Evolutionary conservation across 2,797 vertebrate genomes (phyloP).

Genomic region (Enteromius argenteus): DNA sequence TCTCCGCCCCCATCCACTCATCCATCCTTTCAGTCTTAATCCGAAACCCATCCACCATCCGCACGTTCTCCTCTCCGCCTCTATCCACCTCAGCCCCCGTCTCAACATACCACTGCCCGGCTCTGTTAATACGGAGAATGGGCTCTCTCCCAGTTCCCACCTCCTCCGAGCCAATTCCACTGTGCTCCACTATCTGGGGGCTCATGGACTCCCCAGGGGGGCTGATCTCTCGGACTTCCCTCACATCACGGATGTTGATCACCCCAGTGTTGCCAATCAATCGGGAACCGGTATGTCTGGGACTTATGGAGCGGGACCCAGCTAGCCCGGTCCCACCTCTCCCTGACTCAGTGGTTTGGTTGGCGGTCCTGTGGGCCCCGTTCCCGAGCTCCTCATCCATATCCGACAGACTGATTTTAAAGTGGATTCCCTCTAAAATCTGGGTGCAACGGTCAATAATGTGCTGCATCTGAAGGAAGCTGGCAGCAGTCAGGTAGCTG

Average conservation of each 20-base stretch:
- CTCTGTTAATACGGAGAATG: conserved; percentile 92
- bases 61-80: conserved; percentile 80
- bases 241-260: conserved; percentile 66
- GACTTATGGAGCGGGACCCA: conserved; percentile 80
- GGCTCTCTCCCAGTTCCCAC: conserved; percentile 86
- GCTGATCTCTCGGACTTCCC: conserved; percentile 86
- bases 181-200: conserved; percentile 88
- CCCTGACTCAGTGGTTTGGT: conserved; percentile 80
- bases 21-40: conserved; percentile 95
- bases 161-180: conserved; percentile 77
- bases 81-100: conserved; percentile 78
- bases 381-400: conserved; percentile 83
- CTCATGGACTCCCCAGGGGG: conserved; percentile 90
- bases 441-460: conserved; percentile 98
- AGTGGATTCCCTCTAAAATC: conserved; percentile 95
- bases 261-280: conserved; percentile 76
- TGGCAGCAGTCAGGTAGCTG: conserved; percentile 96
- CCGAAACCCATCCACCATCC: conserved; percentile 84
- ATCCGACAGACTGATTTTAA: conserved; percentile 92
- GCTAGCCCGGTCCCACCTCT: conserved; percentile 67
- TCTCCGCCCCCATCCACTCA: conserved; percentile 90
- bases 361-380: conserved; percentile 75
- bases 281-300: conserved; percentile 76
- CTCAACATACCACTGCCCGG: conserved; percentile 97
- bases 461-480: conserved; percentile 98